Evolutionary conservation across 1,140 invertebrate species (phyloP), one percentile per base, ranked within the genome.

Genomic region (Conopomorpha cramerella): DNA sequence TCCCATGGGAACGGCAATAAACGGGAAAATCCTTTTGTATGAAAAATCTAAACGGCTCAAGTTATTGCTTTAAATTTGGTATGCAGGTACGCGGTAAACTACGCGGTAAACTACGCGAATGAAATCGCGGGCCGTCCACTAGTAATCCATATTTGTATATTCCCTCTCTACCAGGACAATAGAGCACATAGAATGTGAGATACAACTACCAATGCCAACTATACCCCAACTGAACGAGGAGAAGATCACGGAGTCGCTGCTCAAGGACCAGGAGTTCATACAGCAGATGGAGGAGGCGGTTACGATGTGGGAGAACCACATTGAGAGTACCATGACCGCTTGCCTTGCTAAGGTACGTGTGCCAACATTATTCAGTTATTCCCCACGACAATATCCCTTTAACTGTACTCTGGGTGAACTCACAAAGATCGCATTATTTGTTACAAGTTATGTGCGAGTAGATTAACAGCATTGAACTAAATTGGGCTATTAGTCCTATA

Each of bases 181-280:
- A 30, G 82, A 87, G 42, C 85, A 89, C 47, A 76, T 87, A 10
- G 83, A 86, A 46, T 83, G 81, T 30, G 84, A 87, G 34, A 81
- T 85, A 14, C 77, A 85, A 23, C 50, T 89, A 11, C 83, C 81
- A 0, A 80, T 87, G 49, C 82, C 84, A 1, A 80, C 81, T 34
- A 78, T 82, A 31, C 77, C 79, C 2, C 72, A 77, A 36, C 64
- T 87, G 1, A 64, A 79, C 26, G 73, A 81, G 2, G 74, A 81
- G 4, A 56, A 78, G 7, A 61, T 58, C 13, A 71, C 71, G 1
- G 68, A 82, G 10, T 54, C 66, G 3, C 59, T 80, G 10, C 49
- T 79, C 8, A 45, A 76, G 38, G 61, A 85, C 28, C 71, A 76
- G 1, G 76, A 79, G 25, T 47, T 84, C 0, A 59, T 85, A 3